These are phyloP conservation scores for Hermetia illucens DNA, from an alignment of 1,140 invertebrate species.

Conservation along the genomic window DNA sequence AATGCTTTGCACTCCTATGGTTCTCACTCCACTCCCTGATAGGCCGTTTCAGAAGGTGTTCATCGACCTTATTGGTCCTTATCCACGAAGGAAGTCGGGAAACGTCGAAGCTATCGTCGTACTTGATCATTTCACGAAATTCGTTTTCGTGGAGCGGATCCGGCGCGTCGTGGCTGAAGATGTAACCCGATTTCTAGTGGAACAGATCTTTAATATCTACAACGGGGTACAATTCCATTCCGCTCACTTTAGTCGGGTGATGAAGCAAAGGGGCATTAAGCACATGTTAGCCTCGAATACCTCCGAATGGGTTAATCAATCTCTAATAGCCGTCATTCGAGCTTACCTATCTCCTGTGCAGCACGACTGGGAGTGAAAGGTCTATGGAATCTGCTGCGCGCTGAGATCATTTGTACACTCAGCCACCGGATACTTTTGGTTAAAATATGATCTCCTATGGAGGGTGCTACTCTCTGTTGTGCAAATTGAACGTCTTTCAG, in stretches of 20 bases:
- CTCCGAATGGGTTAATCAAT: conserved; percentile 5
- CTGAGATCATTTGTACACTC: not conserved
- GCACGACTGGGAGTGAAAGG: not conserved
- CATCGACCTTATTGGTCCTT: conserved; percentile 4
- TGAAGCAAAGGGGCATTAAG: conserved; percentile 2
- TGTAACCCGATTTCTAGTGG: conserved; percentile 3
- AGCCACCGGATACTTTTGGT: conserved; percentile 1
- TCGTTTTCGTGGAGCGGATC: not conserved
- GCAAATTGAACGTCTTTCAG: too few species aligned
- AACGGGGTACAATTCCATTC: conserved; percentile 1
- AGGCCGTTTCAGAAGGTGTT: conserved; percentile 6
- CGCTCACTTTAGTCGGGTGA: not conserved
- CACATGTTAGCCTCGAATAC: conserved; percentile 1
- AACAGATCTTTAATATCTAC: conserved; percentile 2
- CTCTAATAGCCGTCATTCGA: not conserved
- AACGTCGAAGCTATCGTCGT: too few species aligned
- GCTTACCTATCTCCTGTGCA: conserved; percentile 2
- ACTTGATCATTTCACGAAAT: too few species aligned
- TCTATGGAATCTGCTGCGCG: not conserved
- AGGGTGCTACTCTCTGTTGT: too few species aligned
- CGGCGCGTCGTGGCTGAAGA: not conserved
- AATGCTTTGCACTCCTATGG: too few species aligned
- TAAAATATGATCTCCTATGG: conserved; percentile 6
- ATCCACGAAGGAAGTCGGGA: conserved; percentile 3
- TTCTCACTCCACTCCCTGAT: too few species aligned